These are phyloP conservation scores for Drosophila acutilabella DNA, from an alignment of 2,888 invertebrate genomes.

Conservation along the genomic window DNA sequence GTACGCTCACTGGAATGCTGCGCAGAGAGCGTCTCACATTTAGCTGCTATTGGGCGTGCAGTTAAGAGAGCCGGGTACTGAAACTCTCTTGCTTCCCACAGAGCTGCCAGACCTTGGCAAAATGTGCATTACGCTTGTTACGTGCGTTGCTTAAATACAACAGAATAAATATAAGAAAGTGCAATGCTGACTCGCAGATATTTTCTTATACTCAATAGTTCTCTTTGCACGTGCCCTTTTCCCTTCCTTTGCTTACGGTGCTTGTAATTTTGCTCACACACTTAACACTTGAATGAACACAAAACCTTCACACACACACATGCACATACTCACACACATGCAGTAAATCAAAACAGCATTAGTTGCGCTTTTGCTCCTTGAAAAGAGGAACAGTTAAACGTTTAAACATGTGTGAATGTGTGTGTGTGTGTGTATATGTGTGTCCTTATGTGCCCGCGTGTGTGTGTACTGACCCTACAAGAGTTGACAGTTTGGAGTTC, in stretches of 20 bases:
- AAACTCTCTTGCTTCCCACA: conserved; percentile 34
- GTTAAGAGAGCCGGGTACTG: conserved; percentile 36
- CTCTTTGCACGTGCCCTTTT: background rate
- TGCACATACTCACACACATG: conserved; percentile 5
- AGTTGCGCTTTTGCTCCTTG: conserved; percentile 69
- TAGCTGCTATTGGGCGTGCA: conserved; percentile 4
- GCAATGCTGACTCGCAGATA: conserved; percentile 36
- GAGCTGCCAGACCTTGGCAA: conserved; percentile 44
- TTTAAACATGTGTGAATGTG: background rate
- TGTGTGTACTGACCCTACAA: conserved; percentile 24
- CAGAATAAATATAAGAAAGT: background rate
- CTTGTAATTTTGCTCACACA: conserved; percentile 53
- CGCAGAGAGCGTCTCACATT: conserved; percentile 40
- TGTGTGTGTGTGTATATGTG: background rate
- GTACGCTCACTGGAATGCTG: conserved; percentile 51
- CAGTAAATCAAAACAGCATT: conserved; percentile 67
- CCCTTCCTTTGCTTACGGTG: background rate
- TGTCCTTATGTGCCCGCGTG: background rate
- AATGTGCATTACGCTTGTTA: conserved; percentile 21
- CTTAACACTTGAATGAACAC: conserved; percentile 53
- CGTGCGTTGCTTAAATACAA: background rate
- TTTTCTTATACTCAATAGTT: conserved; percentile 13
- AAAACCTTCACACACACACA: conserved; percentile 19
- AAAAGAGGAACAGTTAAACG: conserved; percentile 40
- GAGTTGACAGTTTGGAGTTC: conserved; percentile 39